A percentile compares a stretch with the other conserved stretches of the same genome.
Evolutionary conservation across 2,797 vertebrate species (phyloP).

Genomic region (Manis crassicaudata): DNA sequence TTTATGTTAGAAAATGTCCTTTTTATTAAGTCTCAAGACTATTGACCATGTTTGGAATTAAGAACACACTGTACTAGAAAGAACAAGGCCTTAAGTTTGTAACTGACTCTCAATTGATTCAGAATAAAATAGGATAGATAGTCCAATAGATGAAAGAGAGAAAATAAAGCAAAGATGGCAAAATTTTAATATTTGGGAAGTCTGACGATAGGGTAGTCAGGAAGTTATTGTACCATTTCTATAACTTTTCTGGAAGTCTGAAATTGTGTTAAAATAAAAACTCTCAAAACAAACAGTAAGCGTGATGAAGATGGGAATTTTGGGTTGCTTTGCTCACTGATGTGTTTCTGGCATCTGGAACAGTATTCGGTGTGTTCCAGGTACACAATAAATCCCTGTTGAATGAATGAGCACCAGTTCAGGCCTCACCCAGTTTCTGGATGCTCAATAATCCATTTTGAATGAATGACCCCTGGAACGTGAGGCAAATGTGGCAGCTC

Average conservation of each 20-base stretch:
- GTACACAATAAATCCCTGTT: rapidly evolving
- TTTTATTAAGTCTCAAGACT: too few species aligned
- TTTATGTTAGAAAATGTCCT: not conserved
- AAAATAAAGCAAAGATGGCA: not conserved
- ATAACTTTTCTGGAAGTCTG: slow-evolving; percentile 13
- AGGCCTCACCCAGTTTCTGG: not conserved
- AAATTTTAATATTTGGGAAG: not conserved
- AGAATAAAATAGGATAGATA: not conserved
- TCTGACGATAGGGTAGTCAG: not conserved
- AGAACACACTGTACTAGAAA: not conserved
- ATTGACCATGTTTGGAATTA: too few species aligned
- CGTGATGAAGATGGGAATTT: not conserved
- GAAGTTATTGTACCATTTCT: not conserved
- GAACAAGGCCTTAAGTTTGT: not conserved
- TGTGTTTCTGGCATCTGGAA: not conserved
- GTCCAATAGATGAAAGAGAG: not conserved
- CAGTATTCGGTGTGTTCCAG: not conserved
- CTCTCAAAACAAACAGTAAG: not conserved
- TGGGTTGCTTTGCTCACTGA: not conserved
- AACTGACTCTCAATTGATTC: not conserved
- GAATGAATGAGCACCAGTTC: not conserved
- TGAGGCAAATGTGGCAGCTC: not conserved
- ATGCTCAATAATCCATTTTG: not conserved
- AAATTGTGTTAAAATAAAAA: slow-evolving; percentile 8
- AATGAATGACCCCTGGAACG: not conserved